These are phyloP conservation scores for Netelia fuscicornis DNA, from an alignment of 2,888 invertebrate genomes.

Conservation along the genomic window DNA sequence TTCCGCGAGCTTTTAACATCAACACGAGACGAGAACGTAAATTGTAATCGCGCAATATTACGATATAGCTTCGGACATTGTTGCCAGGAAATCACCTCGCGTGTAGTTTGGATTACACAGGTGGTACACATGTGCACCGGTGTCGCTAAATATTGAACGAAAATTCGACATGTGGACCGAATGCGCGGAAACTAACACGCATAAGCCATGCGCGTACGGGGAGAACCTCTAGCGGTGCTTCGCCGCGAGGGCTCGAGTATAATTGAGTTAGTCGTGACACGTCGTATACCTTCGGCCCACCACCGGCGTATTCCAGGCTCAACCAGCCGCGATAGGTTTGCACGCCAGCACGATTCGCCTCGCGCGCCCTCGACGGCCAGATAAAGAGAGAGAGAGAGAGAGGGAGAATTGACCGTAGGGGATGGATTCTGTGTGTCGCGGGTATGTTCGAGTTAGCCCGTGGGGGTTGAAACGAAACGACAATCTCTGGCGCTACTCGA, in stretches of 20 bases:
- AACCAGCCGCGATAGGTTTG: slow-evolving; percentile 62
- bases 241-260: slow-evolving; percentile 68
- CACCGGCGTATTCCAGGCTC: slow-evolving; percentile 51
- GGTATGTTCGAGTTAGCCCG: slow-evolving; percentile 38
- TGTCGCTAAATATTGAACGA: slow-evolving; percentile 56
- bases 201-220: neutral
- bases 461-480: slow-evolving; percentile 59
- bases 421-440: slow-evolving; percentile 37
- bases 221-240: slow-evolving; percentile 38
- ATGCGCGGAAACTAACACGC: slow-evolving; percentile 8
- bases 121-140: slow-evolving; percentile 27
- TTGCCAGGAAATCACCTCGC: slow-evolving; percentile 35
- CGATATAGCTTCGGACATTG: slow-evolving; percentile 41
- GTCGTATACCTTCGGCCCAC: slow-evolving; percentile 68
- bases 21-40: neutral
- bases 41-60: slow-evolving; percentile 40
- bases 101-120: slow-evolving; percentile 50
- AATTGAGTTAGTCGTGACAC: slow-evolving; percentile 79
- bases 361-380: slow-evolving; percentile 15
- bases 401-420: slow-evolving; percentile 25
- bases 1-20: neutral
- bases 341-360: slow-evolving; percentile 57
- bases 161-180: slow-evolving; percentile 49
- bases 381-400: slow-evolving; percentile 25
- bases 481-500: slow-evolving; percentile 55